phyloP scores from a whole-genome alignment of 2,113 vertebrate species.

The Noturus placidus region DNA sequence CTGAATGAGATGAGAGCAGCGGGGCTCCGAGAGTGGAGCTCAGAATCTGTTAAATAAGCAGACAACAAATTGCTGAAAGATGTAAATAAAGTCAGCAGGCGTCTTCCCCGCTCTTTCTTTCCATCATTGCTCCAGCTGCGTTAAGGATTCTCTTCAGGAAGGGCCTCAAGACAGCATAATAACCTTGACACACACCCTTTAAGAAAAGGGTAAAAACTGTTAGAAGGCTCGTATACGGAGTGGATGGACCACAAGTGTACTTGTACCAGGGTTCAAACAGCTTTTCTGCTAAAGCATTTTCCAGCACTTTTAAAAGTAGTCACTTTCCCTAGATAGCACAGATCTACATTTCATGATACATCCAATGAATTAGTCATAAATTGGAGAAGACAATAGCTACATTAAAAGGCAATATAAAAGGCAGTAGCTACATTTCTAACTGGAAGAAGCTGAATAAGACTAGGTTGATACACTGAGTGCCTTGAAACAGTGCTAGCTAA shows the following conservation, averaged over 20 bases:
- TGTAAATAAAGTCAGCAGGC: background rate
- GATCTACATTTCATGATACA: background rate
- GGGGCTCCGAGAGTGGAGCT: background rate
- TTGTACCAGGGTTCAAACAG: background rate
- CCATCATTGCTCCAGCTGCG: background rate
- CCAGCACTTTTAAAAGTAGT: background rate
- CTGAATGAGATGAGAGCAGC: background rate
- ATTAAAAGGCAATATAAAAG: too few species aligned
- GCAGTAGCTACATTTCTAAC: too few species aligned
- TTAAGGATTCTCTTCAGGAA: background rate
- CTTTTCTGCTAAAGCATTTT: background rate
- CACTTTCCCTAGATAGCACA: background rate
- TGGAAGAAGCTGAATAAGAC: background rate
- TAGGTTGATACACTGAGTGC: background rate
- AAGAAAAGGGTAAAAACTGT: background rate
- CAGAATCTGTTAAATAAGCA: slow-evolving; percentile 1
- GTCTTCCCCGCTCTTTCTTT: background rate
- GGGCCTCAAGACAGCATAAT: background rate
- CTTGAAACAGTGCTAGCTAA: background rate
- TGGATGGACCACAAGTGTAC: background rate
- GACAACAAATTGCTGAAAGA: slow-evolving; percentile 14
- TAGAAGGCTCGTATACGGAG: background rate
- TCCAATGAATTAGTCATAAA: background rate
- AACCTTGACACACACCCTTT: background rate
- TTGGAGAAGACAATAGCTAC: too few species aligned